These are phyloP conservation scores for Psittacara wagleri DNA, from an alignment of 2,113 vertebrate species.

Conservation along the genomic window DNA sequence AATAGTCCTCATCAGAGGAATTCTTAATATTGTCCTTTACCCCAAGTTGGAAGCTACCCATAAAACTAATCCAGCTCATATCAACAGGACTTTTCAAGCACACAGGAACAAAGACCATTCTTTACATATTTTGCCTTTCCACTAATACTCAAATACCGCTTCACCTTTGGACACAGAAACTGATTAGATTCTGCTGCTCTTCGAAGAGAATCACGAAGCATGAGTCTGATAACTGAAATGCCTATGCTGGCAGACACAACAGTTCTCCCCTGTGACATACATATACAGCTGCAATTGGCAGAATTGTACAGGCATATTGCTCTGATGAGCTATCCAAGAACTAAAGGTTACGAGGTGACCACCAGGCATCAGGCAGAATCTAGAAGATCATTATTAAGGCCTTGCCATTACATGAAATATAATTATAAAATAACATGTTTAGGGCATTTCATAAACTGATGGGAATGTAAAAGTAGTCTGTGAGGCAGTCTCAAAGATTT, in stretches of 20 bases:
- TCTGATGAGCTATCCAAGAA: background rate
- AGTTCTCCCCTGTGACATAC: background rate
- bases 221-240: background rate
- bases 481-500: background rate
- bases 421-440: background rate
- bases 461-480: background rate
- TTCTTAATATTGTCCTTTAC: background rate
- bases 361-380: background rate
- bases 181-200: background rate
- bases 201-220: background rate
- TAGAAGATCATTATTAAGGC: background rate
- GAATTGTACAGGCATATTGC: background rate
- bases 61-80: background rate
- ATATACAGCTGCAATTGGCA: background rate
- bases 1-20: background rate
- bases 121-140: background rate
- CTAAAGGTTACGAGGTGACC: background rate
- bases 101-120: background rate
- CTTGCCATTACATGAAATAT: background rate
- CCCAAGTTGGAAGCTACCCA: background rate
- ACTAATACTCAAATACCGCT: background rate
- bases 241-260: background rate
- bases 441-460: background rate
- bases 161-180: background rate
- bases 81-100: background rate